A percentile compares a stretch with the other conserved stretches of the same genome.
Evolutionary conservation across 2,113 vertebrate genomes (phyloP).

Genomic region (Gasterosteus aculeatus): DNA sequence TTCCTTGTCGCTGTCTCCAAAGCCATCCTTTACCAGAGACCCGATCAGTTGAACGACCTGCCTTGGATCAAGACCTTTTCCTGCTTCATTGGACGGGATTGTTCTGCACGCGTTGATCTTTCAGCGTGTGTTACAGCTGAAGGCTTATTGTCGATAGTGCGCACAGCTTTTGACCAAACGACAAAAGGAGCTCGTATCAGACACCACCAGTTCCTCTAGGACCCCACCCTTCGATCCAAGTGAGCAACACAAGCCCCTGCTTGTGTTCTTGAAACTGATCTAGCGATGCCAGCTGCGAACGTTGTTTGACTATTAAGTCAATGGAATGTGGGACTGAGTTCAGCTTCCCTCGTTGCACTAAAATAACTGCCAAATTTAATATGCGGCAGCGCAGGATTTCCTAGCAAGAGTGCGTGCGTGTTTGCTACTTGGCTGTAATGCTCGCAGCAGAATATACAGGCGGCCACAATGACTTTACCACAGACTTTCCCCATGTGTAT

Average conservation of each 20-base stretch:
- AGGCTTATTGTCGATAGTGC: neutral
- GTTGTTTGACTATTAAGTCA: conserved; percentile 16
- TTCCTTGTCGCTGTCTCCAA: conserved; percentile 31
- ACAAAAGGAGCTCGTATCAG: conserved; percentile 42
- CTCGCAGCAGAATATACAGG: conserved; percentile 40
- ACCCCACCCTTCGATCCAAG: conserved; percentile 41
- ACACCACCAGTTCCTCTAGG: conserved; percentile 28
- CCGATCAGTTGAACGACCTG: neutral
- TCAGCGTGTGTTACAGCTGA: neutral
- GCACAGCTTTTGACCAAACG: neutral
- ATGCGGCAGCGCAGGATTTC: too few species aligned
- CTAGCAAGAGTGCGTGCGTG: neutral
- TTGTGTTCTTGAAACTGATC: conserved; percentile 38
- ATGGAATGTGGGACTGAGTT: conserved; percentile 8
- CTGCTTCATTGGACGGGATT: conserved; percentile 5
- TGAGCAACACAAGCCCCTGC: conserved; percentile 37
- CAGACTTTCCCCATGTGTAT: too few species aligned
- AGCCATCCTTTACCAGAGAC: conserved; percentile 21
- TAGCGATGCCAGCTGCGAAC: neutral
- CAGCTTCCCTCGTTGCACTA: neutral
- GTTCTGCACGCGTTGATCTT: conserved; percentile 2
- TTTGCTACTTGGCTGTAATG: conserved; percentile 25
- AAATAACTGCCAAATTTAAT: neutral
- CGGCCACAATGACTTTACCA: conserved; percentile 53
- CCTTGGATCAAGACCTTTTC: conserved; percentile 30